phyloP scores from a whole-genome alignment of 2,888 invertebrate species.

The Ariolimax columbianus region DNA sequence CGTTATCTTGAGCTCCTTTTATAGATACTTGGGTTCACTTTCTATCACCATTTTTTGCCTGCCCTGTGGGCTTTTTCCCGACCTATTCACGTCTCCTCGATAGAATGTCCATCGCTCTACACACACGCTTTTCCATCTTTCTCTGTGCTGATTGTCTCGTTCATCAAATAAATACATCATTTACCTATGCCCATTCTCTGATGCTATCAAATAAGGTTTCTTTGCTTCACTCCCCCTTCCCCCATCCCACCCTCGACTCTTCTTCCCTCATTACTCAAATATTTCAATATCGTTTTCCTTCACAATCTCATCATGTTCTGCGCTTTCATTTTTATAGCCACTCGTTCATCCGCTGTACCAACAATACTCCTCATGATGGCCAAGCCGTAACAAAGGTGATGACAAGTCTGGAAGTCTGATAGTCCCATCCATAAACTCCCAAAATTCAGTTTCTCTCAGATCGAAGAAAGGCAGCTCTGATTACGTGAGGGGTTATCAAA shows the following conservation, averaged over 20 bases:
- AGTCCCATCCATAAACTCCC: background rate
- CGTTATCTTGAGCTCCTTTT: too few relatives aligned
- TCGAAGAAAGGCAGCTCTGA: constrained; percentile 9
- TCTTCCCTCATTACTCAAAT: background rate
- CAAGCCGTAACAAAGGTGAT: background rate
- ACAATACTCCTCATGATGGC: background rate
- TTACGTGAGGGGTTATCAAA: constrained; percentile 15
- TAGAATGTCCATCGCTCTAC: too few relatives aligned
- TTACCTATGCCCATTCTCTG: background rate
- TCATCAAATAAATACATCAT: too few relatives aligned
- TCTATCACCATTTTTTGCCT: too few relatives aligned
- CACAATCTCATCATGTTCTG: background rate
- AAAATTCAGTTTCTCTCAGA: background rate
- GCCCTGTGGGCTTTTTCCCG: too few relatives aligned
- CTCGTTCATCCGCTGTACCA: background rate
- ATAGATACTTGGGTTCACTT: too few relatives aligned
- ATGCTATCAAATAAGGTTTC: background rate
- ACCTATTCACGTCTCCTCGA: too few relatives aligned
- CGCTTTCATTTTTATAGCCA: background rate
- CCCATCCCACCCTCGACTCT: background rate
- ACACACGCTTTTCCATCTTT: too few relatives aligned
- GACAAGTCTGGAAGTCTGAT: background rate
- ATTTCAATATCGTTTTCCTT: background rate
- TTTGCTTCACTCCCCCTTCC: background rate
- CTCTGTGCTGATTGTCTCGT: too few relatives aligned